phyloP scores from a whole-genome alignment of 1,140 invertebrate genomes.

The Brachionus angularis region DNA sequence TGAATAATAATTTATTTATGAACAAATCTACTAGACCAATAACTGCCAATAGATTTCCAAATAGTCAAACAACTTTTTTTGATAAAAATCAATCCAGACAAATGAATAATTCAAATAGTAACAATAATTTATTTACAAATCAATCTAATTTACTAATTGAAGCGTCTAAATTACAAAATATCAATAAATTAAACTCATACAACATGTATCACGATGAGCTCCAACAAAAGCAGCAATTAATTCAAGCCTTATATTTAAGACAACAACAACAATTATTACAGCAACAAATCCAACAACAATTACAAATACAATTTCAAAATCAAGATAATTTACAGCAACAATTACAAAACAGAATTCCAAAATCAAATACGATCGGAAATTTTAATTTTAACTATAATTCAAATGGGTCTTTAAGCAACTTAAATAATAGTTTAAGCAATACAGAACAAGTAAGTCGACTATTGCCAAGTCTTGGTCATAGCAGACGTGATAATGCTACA shows the following conservation, averaged over 20 bases:
- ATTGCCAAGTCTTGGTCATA: no score
- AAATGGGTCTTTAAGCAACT: neutral
- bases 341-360: neutral
- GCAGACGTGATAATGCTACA: no score
- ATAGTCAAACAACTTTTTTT: slow-evolving; percentile 14
- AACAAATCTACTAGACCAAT: neutral
- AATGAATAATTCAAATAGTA: neutral
- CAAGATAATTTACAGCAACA: neutral
- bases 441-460: no score
- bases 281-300: slow-evolving; percentile 14
- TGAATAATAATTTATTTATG: neutral
- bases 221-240: slow-evolving; percentile 18
- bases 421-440: no score
- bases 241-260: slow-evolving; percentile 15
- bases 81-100: neutral
- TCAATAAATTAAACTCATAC: neutral
- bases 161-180: neutral
- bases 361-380: slow-evolving; percentile 19
- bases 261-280: slow-evolving; percentile 23
- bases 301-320: slow-evolving; percentile 3
- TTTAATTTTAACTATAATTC: slow-evolving; percentile 22
- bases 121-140: neutral
- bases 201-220: slow-evolving; percentile 2
- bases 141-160: slow-evolving; percentile 25
- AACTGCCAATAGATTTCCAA: neutral